Conservation (phyloP, 2,888 invertebrate genomes). For the Lasioglossum marginatum region DNA sequence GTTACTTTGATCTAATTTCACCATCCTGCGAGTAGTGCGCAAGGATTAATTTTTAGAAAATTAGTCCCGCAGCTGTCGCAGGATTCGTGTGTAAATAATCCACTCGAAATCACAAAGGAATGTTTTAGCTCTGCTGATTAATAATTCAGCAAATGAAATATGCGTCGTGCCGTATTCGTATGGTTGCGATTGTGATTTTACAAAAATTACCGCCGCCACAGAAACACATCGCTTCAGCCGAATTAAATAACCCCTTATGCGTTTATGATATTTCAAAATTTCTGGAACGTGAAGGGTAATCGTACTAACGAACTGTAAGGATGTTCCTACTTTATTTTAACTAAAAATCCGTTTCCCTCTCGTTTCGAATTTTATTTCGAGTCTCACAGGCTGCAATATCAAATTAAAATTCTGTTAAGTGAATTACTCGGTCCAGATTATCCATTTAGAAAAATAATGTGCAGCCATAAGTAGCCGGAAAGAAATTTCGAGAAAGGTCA, state of each 20-base stretch:
- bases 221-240: too few species aligned
- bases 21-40: neutral
- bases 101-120: neutral
- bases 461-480: neutral
- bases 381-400: too few species aligned
- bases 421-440: neutral
- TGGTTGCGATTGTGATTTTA: neutral
- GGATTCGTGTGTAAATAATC: neutral
- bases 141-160: neutral
- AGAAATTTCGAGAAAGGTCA: neutral
- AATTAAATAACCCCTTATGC: too few species aligned
- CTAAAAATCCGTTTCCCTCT: neutral
- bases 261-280: too few species aligned
- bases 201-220: too few species aligned
- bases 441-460: neutral
- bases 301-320: neutral
- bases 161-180: too few species aligned
- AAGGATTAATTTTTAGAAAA: neutral
- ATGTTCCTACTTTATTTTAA: neutral
- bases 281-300: too few species aligned
- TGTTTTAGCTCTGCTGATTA: neutral
- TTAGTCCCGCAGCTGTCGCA: neutral
- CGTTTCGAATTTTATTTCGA: neutral
- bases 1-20: neutral
- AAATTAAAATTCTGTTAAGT: neutral